Percentiles rank a stretch among this genome's conserved stretches.
These are phyloP conservation scores for Trachurus trachurus DNA, from an alignment of 2,797 vertebrate species.

Conservation along the genomic window DNA sequence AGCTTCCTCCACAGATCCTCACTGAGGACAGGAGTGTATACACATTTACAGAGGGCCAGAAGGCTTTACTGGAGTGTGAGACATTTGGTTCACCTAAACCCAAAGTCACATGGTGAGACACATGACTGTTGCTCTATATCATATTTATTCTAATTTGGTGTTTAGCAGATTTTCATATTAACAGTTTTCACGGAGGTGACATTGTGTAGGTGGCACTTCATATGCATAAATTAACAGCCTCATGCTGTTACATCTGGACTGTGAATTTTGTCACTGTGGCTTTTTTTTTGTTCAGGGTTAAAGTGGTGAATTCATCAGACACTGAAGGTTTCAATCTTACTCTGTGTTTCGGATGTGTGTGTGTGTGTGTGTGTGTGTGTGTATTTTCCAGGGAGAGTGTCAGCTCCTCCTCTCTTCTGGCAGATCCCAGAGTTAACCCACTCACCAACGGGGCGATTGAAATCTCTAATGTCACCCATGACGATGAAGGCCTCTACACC, in stretches of 20 bases:
- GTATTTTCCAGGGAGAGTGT: slow-evolving; percentile 75
- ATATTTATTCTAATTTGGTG: not conserved
- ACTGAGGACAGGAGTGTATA: slow-evolving; percentile 84
- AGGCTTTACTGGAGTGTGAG: slow-evolving; percentile 86
- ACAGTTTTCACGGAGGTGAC: slow-evolving; percentile 40
- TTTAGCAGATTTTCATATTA: slow-evolving; percentile 29
- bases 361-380: slow-evolving; percentile 53
- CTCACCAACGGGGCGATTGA: slow-evolving; percentile 87
- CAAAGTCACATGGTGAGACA: slow-evolving; percentile 89
- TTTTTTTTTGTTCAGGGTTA: slow-evolving; percentile 40
- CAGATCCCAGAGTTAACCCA: slow-evolving; percentile 83
- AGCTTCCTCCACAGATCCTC: slow-evolving; percentile 90
- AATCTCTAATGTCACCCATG: slow-evolving; percentile 84
- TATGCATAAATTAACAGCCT: slow-evolving; percentile 68
- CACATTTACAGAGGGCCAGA: slow-evolving; percentile 85
- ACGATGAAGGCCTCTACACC: slow-evolving; percentile 86
- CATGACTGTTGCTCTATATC: not conserved
- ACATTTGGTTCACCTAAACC: slow-evolving; percentile 93
- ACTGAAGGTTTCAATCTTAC: slow-evolving; percentile 7
- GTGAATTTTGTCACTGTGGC: slow-evolving; percentile 51
- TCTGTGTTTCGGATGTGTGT: slow-evolving; percentile 24
- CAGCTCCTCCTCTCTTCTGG: slow-evolving; percentile 74
- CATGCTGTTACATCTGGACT: slow-evolving; percentile 67
- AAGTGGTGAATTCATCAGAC: slow-evolving; percentile 30
- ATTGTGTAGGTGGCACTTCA: slow-evolving; percentile 40